Evolutionary conservation across 2,113 vertebrate species (phyloP).

Genomic region (Merops nubicus): DNA sequence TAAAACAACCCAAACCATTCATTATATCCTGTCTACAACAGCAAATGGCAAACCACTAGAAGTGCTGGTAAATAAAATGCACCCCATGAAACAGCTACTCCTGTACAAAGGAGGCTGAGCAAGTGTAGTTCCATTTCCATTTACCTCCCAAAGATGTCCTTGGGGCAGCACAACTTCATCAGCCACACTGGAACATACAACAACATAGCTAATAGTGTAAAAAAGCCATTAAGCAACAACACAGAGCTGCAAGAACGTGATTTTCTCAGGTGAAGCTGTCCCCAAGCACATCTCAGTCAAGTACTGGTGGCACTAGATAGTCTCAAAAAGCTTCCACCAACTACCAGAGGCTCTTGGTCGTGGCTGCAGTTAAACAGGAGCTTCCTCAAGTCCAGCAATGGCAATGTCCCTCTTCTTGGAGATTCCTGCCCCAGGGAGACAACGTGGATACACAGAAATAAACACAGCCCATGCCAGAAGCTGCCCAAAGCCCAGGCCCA

Average conservation of each 20-base stretch:
- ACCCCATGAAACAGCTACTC: not conserved
- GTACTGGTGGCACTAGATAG: no score
- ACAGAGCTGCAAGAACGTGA: fast-evolving
- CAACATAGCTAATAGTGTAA: not conserved
- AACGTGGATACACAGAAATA: fast-evolving
- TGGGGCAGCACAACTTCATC: not conserved
- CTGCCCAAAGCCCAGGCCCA: not conserved
- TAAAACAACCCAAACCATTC: not conserved
- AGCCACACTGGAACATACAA: not conserved
- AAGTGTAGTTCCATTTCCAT: not conserved
- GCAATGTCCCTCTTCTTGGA: not conserved
- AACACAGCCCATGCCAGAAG: not conserved
- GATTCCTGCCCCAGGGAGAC: not conserved
- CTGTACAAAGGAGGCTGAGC: not conserved
- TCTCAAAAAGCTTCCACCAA: not conserved
- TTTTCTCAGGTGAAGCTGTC: not conserved
- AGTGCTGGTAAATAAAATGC: not conserved
- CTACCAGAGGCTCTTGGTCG: not conserved
- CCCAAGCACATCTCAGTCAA: not conserved
- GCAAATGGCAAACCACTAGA: not conserved
- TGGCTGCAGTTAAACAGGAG: not conserved
- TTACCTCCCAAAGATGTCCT: not conserved
- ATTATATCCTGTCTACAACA: not conserved
- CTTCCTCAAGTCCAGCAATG: not conserved
- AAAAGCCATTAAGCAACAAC: not conserved